These are phyloP conservation scores for Battus philenor DNA, from an alignment of 1,140 invertebrate species.

Conservation along the genomic window DNA sequence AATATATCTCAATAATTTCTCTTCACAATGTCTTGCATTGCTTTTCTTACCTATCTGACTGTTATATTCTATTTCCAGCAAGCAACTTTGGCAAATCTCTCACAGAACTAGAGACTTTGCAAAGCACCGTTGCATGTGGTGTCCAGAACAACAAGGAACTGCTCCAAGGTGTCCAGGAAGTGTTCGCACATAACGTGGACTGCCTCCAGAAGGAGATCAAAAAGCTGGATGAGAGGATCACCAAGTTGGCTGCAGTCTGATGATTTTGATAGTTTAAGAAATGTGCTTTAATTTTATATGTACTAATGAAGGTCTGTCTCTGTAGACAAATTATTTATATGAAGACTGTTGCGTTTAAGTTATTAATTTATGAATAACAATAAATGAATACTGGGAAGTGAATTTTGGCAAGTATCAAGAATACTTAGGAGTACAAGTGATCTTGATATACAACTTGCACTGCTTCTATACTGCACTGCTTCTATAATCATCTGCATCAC, in stretches of 20 bases:
- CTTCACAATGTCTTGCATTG: no score
- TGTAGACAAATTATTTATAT: slow-evolving; percentile 6
- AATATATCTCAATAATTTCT: no score
- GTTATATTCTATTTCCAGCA: slow-evolving; percentile 77
- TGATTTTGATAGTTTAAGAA: slow-evolving; percentile 19
- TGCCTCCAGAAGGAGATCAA: slow-evolving; percentile 85
- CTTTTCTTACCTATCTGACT: slow-evolving; percentile 7
- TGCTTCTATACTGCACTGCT: no score
- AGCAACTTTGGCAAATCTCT: slow-evolving; percentile 90
- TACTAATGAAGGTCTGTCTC: background rate
- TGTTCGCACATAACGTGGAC: slow-evolving; percentile 85
- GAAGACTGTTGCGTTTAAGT: no score
- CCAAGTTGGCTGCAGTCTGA: slow-evolving; percentile 47
- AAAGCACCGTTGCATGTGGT: slow-evolving; percentile 83
- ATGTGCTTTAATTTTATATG: background rate
- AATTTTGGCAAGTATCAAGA: no score
- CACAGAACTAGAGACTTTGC: slow-evolving; percentile 87
- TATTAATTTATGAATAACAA: no score
- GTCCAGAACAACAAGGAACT: slow-evolving; percentile 87
- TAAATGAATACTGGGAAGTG: no score
- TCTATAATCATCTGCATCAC: no score
- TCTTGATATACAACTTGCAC: no score
- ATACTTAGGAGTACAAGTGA: no score
- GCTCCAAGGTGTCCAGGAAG: slow-evolving; percentile 87
- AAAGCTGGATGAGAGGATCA: slow-evolving; percentile 83